Evolutionary conservation across 2,113 vertebrate species (phyloP), one percentile per base, ranked within the genome.

Genomic region (Periophthalmodon schlosseri): DNA sequence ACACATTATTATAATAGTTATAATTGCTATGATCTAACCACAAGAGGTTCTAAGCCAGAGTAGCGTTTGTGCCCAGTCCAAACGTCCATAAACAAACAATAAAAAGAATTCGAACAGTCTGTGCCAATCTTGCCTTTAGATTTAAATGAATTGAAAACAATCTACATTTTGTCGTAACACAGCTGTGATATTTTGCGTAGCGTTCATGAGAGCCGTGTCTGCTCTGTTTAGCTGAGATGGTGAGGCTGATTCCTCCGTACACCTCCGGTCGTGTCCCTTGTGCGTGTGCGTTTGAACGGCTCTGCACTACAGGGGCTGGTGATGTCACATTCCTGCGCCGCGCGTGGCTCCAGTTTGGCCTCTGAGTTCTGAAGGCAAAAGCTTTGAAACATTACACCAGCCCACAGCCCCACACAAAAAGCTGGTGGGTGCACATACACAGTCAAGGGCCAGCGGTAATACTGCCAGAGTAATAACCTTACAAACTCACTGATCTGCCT

Each of bases 371-470:
- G 89, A 87, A 88, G 80, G 89, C 89, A 84, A 86, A 86, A 90
- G 89, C 92, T 94, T 94, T 94, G 94, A 95, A 94, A 94, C 90
- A 78, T 82, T 92, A 94, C 86, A 93, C 94, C 86, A 74, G 85
- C 83, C 72, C 80, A 74, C 85, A 77, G 82, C 83, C 68, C 28
- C 76, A 78, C 72, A 69, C 69, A 72, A 66, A 69, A 70, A 75
- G 75, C 52, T 36, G 20, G 14, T 66, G 64, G 21, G 61, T 71
- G 47, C 78, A 83, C 76, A 85, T 90, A 86, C 85, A 89, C 87
- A 90, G 92, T 94, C 92, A 94, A 93, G 93, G 93, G 91, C 92
- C 94, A 95, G 86, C 90, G 91, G 93, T 93, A 93, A 94, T 93
- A 91, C 93, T 93, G 93, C 93, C 86, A 92, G 88, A 92, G 90